These are phyloP conservation scores for Typhlomys cinereus DNA, from an alignment of 2,113 vertebrate species.

Conservation along the genomic window DNA sequence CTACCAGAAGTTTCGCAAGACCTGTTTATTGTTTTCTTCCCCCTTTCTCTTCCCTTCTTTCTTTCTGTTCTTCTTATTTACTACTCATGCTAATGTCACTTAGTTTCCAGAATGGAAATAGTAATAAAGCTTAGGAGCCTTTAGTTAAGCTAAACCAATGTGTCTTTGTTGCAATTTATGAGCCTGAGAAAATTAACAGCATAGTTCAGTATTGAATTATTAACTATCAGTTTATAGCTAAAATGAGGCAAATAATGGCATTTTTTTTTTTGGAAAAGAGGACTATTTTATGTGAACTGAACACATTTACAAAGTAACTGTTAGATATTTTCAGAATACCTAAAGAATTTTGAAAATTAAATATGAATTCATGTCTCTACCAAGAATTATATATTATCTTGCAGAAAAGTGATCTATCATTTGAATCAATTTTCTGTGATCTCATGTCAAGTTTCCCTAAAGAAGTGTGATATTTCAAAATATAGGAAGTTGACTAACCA, in stretches of 20 bases:
- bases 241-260: constrained; percentile 24
- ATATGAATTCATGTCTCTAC: background rate
- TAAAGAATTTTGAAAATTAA: background rate
- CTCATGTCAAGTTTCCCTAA: constrained; percentile 15
- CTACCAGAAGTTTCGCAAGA: background rate
- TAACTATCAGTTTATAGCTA: constrained; percentile 8
- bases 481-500: background rate
- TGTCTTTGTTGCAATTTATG: constrained; percentile 16
- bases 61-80: background rate
- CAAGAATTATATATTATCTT: background rate
- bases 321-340: background rate
- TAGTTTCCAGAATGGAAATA: background rate
- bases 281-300: constrained; percentile 4
- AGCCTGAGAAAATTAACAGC: constrained; percentile 40
- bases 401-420: constrained; percentile 30
- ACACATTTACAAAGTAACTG: background rate
- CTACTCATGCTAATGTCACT: background rate
- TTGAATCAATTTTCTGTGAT: constrained; percentile 8
- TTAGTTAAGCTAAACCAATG: constrained; percentile 27
- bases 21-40: background rate
- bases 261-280: background rate
- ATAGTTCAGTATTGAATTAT: constrained; percentile 11
- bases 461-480: constrained; percentile 23
- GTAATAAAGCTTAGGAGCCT: constrained; percentile 21
- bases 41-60: background rate